Evolutionary conservation across 2,888 invertebrate species (phyloP).

Genomic region (Galerucella nymphaeae): DNA sequence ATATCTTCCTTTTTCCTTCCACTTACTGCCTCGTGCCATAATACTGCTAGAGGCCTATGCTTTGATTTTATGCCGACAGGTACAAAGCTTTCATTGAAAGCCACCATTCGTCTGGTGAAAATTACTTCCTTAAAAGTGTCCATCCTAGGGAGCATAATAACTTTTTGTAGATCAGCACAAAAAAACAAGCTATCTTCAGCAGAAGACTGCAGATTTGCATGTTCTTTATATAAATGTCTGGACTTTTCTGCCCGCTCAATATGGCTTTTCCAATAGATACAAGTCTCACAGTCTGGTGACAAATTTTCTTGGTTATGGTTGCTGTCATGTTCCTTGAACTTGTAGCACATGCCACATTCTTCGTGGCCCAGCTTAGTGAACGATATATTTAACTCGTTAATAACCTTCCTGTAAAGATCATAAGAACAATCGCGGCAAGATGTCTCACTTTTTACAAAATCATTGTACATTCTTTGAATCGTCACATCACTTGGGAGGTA

Average conservation of each 20-base stretch:
- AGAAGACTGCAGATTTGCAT: neutral
- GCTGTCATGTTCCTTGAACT: neutral
- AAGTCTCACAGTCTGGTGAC: neutral
- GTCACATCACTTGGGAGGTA: neutral
- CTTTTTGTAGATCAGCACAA: slow-evolving; percentile 1
- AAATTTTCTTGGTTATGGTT: neutral
- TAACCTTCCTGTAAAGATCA: neutral
- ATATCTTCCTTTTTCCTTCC: neutral
- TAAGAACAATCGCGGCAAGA: slow-evolving; percentile 1
- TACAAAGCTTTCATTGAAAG: neutral
- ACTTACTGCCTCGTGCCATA: neutral
- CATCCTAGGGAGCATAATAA: neutral
- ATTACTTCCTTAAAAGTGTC: neutral
- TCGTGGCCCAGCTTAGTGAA: slow-evolving; percentile 7
- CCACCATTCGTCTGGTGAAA: neutral
- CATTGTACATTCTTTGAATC: slow-evolving; percentile 1
- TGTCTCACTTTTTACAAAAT: neutral
- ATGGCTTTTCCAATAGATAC: slow-evolving; percentile 9
- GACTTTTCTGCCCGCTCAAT: slow-evolving; percentile 11
- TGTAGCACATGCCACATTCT: slow-evolving; percentile 12
- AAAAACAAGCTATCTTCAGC: neutral
- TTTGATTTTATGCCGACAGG: neutral
- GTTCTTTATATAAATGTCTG: neutral
- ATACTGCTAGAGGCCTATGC: neutral
- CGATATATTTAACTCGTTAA: slow-evolving; percentile 9